Conservation (phyloP, 2,888 invertebrate species). For the Punctoribates punctum region DNA sequence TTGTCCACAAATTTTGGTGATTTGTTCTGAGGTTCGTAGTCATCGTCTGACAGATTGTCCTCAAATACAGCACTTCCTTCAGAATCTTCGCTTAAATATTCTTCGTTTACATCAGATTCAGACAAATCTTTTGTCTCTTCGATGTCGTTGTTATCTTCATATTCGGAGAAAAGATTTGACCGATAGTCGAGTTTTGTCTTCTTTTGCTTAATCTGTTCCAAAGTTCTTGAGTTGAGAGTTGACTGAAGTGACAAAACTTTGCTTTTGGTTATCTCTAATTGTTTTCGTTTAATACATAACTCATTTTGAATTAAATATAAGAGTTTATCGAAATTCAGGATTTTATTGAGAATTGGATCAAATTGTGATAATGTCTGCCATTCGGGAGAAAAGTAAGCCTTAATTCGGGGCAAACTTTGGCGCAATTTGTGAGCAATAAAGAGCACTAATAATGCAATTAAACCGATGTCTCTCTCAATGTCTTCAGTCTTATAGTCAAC, state of each 20-base stretch:
- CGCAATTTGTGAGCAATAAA: constrained; percentile 20
- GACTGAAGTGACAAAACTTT: constrained; percentile 22
- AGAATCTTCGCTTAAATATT: not conserved
- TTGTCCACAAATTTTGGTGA: not conserved
- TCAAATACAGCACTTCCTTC: constrained; percentile 9
- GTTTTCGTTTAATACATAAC: constrained; percentile 25
- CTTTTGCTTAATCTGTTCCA: not conserved
- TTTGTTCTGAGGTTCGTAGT: not conserved
- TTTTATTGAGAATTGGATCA: not conserved
- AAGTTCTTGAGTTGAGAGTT: not conserved
- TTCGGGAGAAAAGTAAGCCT: constrained; percentile 24
- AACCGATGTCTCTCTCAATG: constrained; percentile 1
- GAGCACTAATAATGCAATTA: not conserved
- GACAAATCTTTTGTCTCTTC: not conserved
- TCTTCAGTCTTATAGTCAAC: not conserved
- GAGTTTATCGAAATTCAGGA: constrained; percentile 5
- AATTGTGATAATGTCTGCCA: constrained; percentile 30
- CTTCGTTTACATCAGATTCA: not conserved
- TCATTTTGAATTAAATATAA: constrained; percentile 26
- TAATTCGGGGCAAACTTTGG: constrained; percentile 18
- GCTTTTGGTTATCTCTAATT: constrained; percentile 19
- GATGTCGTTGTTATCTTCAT: constrained; percentile 15
- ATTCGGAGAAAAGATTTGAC: constrained; percentile 17
- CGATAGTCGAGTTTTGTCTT: constrained; percentile 5
- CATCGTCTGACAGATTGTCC: constrained; percentile 16